phyloP scores from a whole-genome alignment of 35 echinoderm and acorn worm genomes.

The Hemicentrotus pulcherrimus region DNA sequence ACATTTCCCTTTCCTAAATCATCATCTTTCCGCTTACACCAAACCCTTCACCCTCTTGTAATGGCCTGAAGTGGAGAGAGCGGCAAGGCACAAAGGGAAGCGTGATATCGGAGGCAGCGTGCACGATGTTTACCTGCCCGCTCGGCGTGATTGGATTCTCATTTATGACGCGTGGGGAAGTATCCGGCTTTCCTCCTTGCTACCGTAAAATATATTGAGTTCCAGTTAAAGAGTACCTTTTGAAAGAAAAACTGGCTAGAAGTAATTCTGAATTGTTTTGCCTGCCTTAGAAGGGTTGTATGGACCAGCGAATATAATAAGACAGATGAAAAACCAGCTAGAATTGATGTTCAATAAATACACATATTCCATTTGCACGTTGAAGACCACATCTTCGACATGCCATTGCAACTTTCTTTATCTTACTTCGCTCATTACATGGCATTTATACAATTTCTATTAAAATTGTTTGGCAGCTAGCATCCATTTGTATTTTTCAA shows the following conservation, averaged over 20 bases:
- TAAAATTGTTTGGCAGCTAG: no score
- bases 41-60: background rate
- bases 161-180: background rate
- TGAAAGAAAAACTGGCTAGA: background rate
- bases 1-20: background rate
- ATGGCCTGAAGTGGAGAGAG: background rate
- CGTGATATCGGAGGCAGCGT: background rate
- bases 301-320: background rate
- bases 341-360: background rate
- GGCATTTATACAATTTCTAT: no score
- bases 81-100: slow-evolving; percentile 4
- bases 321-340: background rate
- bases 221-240: background rate
- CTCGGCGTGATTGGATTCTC: background rate
- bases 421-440: no score
- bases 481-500: no score
- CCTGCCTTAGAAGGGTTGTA: no score
- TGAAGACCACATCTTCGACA: background rate
- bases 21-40: background rate
- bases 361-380: background rate
- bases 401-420: background rate
- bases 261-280: background rate
- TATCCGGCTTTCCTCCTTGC: background rate
- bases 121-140: background rate
- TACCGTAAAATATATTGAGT: background rate